phyloP scores from a whole-genome alignment of 2,888 invertebrate genomes.

The Matsumyia berberina region DNA sequence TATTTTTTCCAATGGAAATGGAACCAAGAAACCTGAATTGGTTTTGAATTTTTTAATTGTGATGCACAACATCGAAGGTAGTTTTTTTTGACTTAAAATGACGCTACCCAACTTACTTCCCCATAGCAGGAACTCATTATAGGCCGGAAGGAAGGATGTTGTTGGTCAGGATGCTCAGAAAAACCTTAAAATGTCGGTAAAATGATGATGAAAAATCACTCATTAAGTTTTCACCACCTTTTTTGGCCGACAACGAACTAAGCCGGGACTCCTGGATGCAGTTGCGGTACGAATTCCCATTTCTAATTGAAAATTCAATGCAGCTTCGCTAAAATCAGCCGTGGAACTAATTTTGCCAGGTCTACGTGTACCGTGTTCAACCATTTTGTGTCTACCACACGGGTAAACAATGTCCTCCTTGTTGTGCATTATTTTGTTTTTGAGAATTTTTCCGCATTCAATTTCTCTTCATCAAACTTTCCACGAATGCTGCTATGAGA shows the following conservation, averaged over 20 bases:
- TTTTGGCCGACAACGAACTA: neutral
- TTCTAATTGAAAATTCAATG: slow-evolving; percentile 73
- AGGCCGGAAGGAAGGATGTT: slow-evolving; percentile 62
- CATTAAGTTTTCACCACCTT: slow-evolving; percentile 59
- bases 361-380: neutral
- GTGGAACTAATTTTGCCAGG: slow-evolving; percentile 66
- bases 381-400: slow-evolving; percentile 35
- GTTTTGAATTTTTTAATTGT: slow-evolving; percentile 3
- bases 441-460: slow-evolving; percentile 56
- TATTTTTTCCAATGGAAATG: no score
- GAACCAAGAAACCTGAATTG: neutral
- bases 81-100: no score
- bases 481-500: neutral
- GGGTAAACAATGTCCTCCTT: slow-evolving; percentile 39
- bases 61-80: no score
- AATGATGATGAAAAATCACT: slow-evolving; percentile 65
- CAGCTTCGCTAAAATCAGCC: slow-evolving; percentile 61
- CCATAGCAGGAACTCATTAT: slow-evolving; percentile 48
- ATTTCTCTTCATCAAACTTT: slow-evolving; percentile 66
- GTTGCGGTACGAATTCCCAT: slow-evolving; percentile 63
- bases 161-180: slow-evolving; percentile 26
- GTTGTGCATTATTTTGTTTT: slow-evolving; percentile 44
- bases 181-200: slow-evolving; percentile 26
- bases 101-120: no score
- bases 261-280: slow-evolving; percentile 20